Evolutionary conservation across 2,888 invertebrate species (phyloP).

Genomic region (Agriopis aurantiaria): DNA sequence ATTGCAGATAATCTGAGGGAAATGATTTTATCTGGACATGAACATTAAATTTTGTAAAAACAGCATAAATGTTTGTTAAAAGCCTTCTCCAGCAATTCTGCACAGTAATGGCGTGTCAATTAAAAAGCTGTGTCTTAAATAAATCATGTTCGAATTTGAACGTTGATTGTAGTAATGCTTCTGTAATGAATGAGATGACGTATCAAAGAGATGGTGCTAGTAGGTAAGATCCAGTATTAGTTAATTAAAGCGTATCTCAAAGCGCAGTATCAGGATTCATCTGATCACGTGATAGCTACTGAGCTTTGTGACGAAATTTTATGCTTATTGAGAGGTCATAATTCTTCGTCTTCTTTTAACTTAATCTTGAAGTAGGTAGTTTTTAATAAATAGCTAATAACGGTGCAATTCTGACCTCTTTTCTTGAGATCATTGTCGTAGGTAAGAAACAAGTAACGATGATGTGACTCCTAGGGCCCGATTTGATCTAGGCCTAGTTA

Average conservation of each 20-base stretch:
- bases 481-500: too few relatives aligned
- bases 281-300: background rate
- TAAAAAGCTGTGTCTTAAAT: background rate
- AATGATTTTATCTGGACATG: too few relatives aligned
- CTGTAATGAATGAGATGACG: background rate
- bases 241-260: slow-evolving; percentile 8
- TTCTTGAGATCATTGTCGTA: too few relatives aligned
- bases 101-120: too few relatives aligned
- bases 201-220: background rate
- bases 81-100: too few relatives aligned
- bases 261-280: background rate
- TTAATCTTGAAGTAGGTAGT: background rate
- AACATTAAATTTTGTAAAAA: too few relatives aligned
- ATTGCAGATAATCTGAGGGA: too few relatives aligned
- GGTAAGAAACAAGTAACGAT: too few relatives aligned
- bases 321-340: background rate
- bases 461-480: too few relatives aligned
- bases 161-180: background rate
- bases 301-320: slow-evolving; percentile 1
- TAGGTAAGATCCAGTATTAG: background rate
- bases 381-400: background rate
- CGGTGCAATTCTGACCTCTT: background rate
- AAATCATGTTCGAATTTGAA: background rate
- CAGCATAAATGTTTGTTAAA: too few relatives aligned
- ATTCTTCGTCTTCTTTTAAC: background rate